phyloP scores from a whole-genome alignment of 2,113 vertebrate genomes.

The Dendrocopos noguchii region DNA sequence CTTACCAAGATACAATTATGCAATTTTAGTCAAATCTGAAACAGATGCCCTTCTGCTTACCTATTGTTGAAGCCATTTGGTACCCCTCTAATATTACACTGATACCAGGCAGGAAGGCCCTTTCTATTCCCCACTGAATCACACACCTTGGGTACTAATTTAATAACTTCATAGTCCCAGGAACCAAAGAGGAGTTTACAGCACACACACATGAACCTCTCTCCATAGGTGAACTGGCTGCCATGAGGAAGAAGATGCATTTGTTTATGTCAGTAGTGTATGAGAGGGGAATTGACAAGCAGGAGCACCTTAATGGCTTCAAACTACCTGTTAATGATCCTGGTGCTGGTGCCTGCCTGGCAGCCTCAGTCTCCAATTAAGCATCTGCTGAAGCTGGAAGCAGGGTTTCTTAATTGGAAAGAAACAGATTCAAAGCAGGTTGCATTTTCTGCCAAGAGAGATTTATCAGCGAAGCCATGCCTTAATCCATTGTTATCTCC shows the following conservation, averaged over 20 bases:
- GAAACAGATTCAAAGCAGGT: constrained; percentile 76
- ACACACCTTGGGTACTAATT: constrained; percentile 69
- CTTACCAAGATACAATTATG: constrained; percentile 77
- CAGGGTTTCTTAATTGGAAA: constrained; percentile 76
- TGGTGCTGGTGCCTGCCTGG: constrained; percentile 74
- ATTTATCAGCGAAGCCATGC: constrained; percentile 59
- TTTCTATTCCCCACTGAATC: constrained; percentile 58
- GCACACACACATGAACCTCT: not conserved
- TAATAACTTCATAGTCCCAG: constrained; percentile 38
- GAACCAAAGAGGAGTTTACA: not conserved
- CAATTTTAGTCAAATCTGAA: constrained; percentile 78
- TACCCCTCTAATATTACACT: constrained; percentile 75
- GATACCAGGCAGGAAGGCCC: constrained; percentile 65
- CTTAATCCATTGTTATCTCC: constrained; percentile 51
- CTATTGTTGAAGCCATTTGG: constrained; percentile 77
- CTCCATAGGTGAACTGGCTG: constrained; percentile 2
- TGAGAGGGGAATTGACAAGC: constrained; percentile 67
- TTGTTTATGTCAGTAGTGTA: constrained; percentile 59
- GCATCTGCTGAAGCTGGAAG: constrained; percentile 81
- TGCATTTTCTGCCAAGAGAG: constrained; percentile 74
- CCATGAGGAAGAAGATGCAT: constrained; percentile 27
- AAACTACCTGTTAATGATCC: constrained; percentile 80
- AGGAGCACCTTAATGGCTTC: constrained; percentile 73
- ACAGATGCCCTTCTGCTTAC: constrained; percentile 79
- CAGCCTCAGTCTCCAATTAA: constrained; percentile 79